Conservation (phyloP, 2,888 invertebrate genomes). For the Pachymerium ferrugineum region DNA sequence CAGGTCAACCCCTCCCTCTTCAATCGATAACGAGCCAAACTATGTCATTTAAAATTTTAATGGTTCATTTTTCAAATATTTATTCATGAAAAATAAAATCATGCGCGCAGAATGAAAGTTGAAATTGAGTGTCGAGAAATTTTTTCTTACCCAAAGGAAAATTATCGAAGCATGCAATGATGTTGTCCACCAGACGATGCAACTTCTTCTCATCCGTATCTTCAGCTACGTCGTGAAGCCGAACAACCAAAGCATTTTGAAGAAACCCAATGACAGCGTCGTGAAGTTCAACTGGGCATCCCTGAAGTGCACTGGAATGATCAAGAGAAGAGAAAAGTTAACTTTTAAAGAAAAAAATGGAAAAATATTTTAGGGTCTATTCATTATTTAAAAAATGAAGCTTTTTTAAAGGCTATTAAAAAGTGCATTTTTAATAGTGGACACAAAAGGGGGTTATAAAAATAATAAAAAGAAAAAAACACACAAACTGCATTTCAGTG, state of each 20-base stretch:
- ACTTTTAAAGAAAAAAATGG: conserved; percentile 26
- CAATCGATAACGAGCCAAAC: too few relatives aligned
- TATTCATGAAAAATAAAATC: too few relatives aligned
- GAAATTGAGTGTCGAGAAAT: background rate
- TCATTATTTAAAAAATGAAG: too few relatives aligned
- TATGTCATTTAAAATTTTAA: too few relatives aligned
- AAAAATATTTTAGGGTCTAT: too few relatives aligned
- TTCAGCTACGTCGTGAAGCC: conserved; percentile 2
- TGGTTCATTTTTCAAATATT: too few relatives aligned
- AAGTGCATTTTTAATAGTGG: too few relatives aligned
- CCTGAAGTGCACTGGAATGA: conserved; percentile 31
- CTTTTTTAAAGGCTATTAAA: too few relatives aligned
- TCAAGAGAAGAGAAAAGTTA: conserved; percentile 16
- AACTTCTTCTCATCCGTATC: conserved; percentile 16
- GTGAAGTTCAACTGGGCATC: conserved; percentile 20
- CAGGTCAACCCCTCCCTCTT: too few relatives aligned
- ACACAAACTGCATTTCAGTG: background rate
- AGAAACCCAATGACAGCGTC: conserved; percentile 9
- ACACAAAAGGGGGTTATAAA: too few relatives aligned
- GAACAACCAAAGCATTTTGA: background rate
- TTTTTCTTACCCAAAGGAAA: conserved; percentile 31
- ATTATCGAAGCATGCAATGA: conserved; percentile 34
- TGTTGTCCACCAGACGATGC: conserved; percentile 33
- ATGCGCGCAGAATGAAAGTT: too few relatives aligned
- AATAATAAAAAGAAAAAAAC: background rate